These are phyloP conservation scores for Neoaliturus tenellus DNA, from an alignment of 2,888 invertebrate genomes.

Conservation along the genomic window DNA sequence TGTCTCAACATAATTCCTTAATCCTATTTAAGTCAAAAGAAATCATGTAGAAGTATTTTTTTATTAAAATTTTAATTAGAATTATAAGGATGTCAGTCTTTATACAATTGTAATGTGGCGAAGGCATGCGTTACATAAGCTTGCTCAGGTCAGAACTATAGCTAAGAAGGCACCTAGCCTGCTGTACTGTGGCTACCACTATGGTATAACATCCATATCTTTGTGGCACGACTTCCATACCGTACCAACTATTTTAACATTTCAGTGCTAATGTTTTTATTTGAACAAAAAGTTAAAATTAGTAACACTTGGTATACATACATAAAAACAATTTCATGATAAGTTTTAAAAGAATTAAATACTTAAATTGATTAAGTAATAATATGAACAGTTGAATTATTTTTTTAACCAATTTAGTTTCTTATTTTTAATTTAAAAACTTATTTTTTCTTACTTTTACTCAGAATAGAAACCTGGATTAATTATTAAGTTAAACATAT, in stretches of 20 bases:
- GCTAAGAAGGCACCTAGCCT: constrained; percentile 45
- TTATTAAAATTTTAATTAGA: constrained; percentile 2
- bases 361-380: too few species aligned
- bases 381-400: too few species aligned
- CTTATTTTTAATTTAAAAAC: too few species aligned
- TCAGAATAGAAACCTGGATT: too few species aligned
- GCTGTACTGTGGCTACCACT: constrained; percentile 30
- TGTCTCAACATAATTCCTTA: background rate
- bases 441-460: too few species aligned
- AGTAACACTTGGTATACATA: too few species aligned
- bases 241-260: background rate
- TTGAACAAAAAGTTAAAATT: too few species aligned
- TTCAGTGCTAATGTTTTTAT: background rate
- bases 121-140: constrained; percentile 42
- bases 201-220: background rate
- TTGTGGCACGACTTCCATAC: background rate
- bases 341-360: too few species aligned
- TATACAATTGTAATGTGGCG: constrained; percentile 14
- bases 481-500: too few species aligned
- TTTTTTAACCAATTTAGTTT: too few species aligned
- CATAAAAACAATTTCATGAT: too few species aligned
- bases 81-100: constrained; percentile 31
- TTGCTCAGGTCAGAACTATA: constrained; percentile 20
- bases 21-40: background rate
- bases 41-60: background rate